Evolutionary conservation across 2,113 vertebrate genomes (phyloP), one percentile per base, ranked within the genome.

Genomic region (Gnathonemus longibarbis): DNA sequence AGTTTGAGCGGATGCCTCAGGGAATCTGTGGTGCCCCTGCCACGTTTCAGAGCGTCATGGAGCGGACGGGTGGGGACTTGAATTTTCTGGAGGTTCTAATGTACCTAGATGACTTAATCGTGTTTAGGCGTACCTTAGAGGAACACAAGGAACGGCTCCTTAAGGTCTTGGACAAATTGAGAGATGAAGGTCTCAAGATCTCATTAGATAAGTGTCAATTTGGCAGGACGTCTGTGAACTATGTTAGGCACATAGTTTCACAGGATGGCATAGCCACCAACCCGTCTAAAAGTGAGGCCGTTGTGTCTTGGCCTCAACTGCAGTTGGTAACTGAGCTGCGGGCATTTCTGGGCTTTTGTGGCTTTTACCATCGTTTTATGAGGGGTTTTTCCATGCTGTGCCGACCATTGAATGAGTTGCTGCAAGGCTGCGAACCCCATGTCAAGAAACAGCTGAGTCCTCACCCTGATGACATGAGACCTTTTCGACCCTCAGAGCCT

Each of bases 11-110:
- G 27, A 74, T 74, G 70, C 70, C 70, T 35, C 31, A 74, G 31
- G 90, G 91, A 52, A 91, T 89, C 10, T 89, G 87, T 89, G 91
- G 89, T 49, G 87, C 90, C 50, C 90, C 91, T 42, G 80, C 52
- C 39, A 77, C 80, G 2, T 74, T 74, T 35, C 70, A 74, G 11
- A 35, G 31, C 15, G 5, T 74, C 11, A 74, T 35, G 70, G 31
- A 17, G 13, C 0, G 11, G 24, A 74, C 1, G 9, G 27, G 39
- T 0, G 3, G 70, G 13, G 31, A 74, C 5, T 39, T 74, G 3
- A 74, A 35, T 27, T 74, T 74, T 13, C 3, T 74, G 31, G 70
- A 70, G 62, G 45, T 17, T 15, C 15, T 89, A 50, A 48, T 49
- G 9, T 80, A 89, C 31, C 46, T 80, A 1, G 70, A 83, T 89